Base-by-base conservation (phyloP, 2,888 invertebrate species). In the Empis stercorea region DNA sequence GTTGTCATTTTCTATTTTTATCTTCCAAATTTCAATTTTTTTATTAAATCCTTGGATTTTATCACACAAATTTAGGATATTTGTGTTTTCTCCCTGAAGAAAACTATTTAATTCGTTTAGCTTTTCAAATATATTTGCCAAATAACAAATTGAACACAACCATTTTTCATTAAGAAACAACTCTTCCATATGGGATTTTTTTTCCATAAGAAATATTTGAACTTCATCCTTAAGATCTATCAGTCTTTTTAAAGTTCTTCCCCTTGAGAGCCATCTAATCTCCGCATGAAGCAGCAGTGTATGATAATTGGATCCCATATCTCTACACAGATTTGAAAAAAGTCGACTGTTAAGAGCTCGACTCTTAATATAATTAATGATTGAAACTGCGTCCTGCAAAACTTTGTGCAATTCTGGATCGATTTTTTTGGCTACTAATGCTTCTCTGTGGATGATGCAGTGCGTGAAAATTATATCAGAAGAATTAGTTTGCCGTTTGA, bases 401-500 rank as follows among this genome's bases (percentile, higher is more conserved):
- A 36, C 36, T 36, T 14, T n/a, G 20, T 20, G 20, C 20, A 20
- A 20, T n/a, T 36, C 36, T 7, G 13, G 15, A 36, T 15, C 36
- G 3, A n/a, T 36, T 36, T 36, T 17, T 36, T 36, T 36, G 7
- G 36, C n/a, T 11, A 13, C 36, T 15, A 36, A 36, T 36, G 36
- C 36, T 36, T 36, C 36, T 46, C 46, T 42, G n/a, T 46, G 46
- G 16, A 42, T 42, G 14, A 46, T 34, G 16, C 46, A 46, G 23
- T 46, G 46, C 6, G 37, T 38, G 14, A 15, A 38, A 38, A 38
- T 15, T 40, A 42, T 43, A 36, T 46, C 30, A 37, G 16, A 16
- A 9, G 37, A 6, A 38, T 10, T 17, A 15, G 15, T 38, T 17
- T 10, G 10, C 14, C 13, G 9, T 15, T 36, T 36, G 4, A 15